Evolutionary conservation across 2,113 vertebrate genomes (phyloP).

Genomic region (Sula dactylatra): DNA sequence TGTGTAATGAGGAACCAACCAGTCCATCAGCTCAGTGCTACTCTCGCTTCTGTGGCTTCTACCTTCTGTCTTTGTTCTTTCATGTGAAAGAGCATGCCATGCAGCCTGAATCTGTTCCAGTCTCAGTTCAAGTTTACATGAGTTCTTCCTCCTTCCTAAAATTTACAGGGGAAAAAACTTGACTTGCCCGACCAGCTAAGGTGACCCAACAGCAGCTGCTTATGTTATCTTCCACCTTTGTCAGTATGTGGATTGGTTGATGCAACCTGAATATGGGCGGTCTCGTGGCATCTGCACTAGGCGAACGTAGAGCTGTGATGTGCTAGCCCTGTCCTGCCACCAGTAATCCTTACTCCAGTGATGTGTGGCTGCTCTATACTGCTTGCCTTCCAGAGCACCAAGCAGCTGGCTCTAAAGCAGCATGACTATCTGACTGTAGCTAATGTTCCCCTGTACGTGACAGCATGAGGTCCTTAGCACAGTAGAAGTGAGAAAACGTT

Average conservation of each 20-base stretch:
- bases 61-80: neutral
- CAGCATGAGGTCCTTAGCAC: neutral
- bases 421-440: neutral
- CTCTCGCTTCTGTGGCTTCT: neutral
- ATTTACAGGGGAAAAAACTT: neutral
- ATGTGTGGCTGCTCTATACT: neutral
- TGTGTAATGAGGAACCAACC: neutral
- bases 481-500: neutral
- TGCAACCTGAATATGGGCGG: neutral
- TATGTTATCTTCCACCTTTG: neutral
- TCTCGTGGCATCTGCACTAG: neutral
- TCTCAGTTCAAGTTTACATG: neutral
- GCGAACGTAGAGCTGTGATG: neutral
- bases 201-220: neutral
- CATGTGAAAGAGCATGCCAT: neutral
- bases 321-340: neutral
- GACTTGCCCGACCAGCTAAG: neutral
- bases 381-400: neutral
- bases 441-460: rapidly evolving
- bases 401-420: neutral
- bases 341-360: neutral
- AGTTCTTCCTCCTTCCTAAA: neutral
- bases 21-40: neutral
- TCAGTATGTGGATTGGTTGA: neutral
- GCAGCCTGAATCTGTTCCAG: neutral